Evolutionary conservation across 1,140 invertebrate genomes (phyloP), one percentile per base, ranked within the genome.

Genomic region (Drepana arcuata): DNA sequence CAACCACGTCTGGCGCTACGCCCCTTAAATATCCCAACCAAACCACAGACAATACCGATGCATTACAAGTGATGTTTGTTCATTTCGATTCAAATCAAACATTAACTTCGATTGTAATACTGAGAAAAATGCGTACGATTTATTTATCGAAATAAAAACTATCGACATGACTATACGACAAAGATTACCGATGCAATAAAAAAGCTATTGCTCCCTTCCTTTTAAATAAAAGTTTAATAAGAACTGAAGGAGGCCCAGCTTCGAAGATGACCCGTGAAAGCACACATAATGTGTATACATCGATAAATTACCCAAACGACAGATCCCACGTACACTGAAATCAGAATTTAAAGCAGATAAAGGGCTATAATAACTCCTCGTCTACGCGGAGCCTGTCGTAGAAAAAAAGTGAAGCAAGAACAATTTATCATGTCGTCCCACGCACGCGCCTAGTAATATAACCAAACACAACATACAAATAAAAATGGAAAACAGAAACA

Each of bases 381-480:
- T 67, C 59, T 65, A 64, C 68, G 66, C 67, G 58, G 57, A 67
- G 66, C 62, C 62, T 67, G 66, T 69, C 68, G 67, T 50, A 62
- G 39, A 66, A 51, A 71, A 77, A 68, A 62, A 73, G 37, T 54
- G 48, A 66, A 80, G 49, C 56, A 70, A 77, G 55, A 59, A 66
- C 49, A 64, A 81, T 75, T 77, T 78, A 79, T 79, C 65, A 72
- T 60, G 69, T 61, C 69, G 47, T 65, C 73, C 74, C 71, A 82
- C 74, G 70, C 73, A 66, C 65, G 66, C 62, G 63, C 66, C 57
- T 40, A 55, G 44, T 52, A 68, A 65, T 59, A 73, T 64, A 77
- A 75, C 60, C 65, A 66, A 70, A 77, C 53, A 61, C 57, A 62
- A 54, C 55, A 69, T 48, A 61, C 59, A 65, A 67, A 64, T 59